A percentile compares a stretch with the other conserved stretches of the same genome.
phyloP scores from a whole-genome alignment of 2,888 invertebrate genomes.

The Nomada ferruginata region DNA sequence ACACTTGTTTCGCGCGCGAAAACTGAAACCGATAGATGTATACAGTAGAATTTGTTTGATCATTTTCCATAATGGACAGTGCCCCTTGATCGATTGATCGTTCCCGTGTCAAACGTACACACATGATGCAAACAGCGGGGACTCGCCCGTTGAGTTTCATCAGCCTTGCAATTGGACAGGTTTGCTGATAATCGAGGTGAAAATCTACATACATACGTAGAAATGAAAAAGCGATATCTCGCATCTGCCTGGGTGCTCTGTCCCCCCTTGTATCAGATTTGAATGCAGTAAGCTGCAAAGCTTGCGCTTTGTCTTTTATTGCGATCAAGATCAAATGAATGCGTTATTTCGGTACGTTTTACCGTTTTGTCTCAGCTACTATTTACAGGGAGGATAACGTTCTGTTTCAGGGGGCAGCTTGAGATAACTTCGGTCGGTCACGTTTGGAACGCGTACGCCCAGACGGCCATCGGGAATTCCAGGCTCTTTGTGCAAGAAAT shows the following conservation, averaged over 20 bases:
- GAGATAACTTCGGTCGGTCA: conserved; percentile 16
- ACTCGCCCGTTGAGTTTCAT: conserved; percentile 49
- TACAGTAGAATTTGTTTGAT: conserved; percentile 2
- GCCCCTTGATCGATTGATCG: conserved; percentile 30
- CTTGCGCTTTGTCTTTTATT: no score
- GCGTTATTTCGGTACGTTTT: no score
- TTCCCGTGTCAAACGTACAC: not conserved
- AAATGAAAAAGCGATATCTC: conserved; percentile 31
- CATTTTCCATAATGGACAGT: conserved; percentile 1
- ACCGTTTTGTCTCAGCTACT: no score
- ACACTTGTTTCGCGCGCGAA: no score
- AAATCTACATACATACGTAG: conserved; percentile 28
- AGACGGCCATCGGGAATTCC: conserved; percentile 26
- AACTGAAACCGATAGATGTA: no score
- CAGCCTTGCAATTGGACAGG: conserved; percentile 40
- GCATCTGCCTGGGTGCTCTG: conserved; percentile 29
- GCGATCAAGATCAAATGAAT: no score
- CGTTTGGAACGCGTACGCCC: not conserved
- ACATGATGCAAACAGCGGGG: conserved; percentile 58
- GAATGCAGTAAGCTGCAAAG: no score
- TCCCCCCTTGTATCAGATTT: no score
- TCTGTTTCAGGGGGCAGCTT: no score
- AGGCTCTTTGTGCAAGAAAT: not conserved
- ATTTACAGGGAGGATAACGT: no score
- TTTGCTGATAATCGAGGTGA: conserved; percentile 39